Evolutionary conservation across 2,113 vertebrate genomes (phyloP).

Genomic region (Oryzias woworae): DNA sequence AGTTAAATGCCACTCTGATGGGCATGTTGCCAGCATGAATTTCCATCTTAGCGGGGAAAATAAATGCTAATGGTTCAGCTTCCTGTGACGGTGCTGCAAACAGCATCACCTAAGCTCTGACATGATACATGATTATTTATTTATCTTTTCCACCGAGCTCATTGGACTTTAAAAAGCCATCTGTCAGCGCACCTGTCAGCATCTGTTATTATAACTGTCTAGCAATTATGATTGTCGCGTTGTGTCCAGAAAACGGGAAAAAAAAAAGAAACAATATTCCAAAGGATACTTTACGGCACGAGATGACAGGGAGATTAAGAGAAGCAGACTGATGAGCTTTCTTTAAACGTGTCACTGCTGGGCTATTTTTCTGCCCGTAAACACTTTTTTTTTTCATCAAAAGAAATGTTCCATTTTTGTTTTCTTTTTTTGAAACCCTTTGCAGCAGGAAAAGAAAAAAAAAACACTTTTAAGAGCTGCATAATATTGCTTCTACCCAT

Average conservation of each 20-base stretch:
- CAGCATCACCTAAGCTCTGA: slow-evolving; percentile 48
- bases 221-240: slow-evolving; percentile 41
- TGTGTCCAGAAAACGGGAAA: slow-evolving; percentile 30
- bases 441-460: slow-evolving; percentile 12
- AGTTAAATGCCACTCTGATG: slow-evolving; percentile 53
- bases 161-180: slow-evolving; percentile 62
- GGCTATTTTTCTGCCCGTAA: slow-evolving; percentile 38
- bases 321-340: slow-evolving; percentile 25
- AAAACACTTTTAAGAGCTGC: slow-evolving; percentile 37
- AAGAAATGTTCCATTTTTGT: slow-evolving; percentile 43
- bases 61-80: slow-evolving; percentile 52
- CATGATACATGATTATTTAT: slow-evolving; percentile 49
- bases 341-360: slow-evolving; percentile 54
- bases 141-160: slow-evolving; percentile 37
- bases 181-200: slow-evolving; percentile 68
- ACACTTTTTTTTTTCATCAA: slow-evolving; percentile 45
- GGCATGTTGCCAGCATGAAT: slow-evolving; percentile 43
- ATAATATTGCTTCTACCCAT: slow-evolving; percentile 33
- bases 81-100: slow-evolving; percentile 37
- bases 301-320: slow-evolving; percentile 49
- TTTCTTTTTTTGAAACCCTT: slow-evolving; percentile 30
- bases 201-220: slow-evolving; percentile 55
- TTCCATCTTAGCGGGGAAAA: slow-evolving; percentile 50
- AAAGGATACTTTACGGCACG: slow-evolving; percentile 34
- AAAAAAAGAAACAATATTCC: slow-evolving; percentile 28